A percentile compares a stretch with the other conserved stretches of the same genome.
Evolutionary conservation across 2,888 invertebrate species (phyloP).

Genomic region (Leptopterna dolabrata): DNA sequence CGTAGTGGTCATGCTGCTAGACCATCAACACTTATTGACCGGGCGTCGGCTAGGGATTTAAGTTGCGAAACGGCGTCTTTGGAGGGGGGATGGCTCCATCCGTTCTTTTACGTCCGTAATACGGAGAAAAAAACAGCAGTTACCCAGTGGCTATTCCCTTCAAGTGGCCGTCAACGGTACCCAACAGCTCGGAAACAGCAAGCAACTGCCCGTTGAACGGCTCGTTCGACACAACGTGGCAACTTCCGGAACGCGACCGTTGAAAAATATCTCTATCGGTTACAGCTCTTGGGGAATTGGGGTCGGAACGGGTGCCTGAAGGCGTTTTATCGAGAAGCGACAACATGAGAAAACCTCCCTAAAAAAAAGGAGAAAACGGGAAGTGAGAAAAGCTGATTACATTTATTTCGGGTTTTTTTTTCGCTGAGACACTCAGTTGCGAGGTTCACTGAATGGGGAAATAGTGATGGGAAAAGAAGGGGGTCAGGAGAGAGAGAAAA

Average conservation of each 20-base stretch:
- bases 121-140: too few relatives aligned
- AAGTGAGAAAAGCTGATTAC: not conserved
- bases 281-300: not conserved
- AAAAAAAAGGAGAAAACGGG: not conserved
- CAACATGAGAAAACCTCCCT: not conserved
- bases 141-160: too few relatives aligned
- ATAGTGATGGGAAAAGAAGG: not conserved
- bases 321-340: not conserved
- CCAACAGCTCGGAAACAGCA: too few relatives aligned
- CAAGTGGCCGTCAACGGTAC: too few relatives aligned
- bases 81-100: too few relatives aligned
- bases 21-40: too few relatives aligned
- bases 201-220: not conserved
- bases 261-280: not conserved
- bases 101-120: too few relatives aligned
- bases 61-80: too few relatives aligned
- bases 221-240: not conserved
- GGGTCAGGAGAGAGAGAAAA: not conserved
- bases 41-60: too few relatives aligned
- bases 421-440: not conserved
- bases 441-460: not conserved
- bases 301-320: not conserved
- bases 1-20: too few relatives aligned
- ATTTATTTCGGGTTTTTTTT: not conserved
- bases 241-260: not conserved